Conservation (phyloP, 1,140 invertebrate genomes). For the Neodiprion virginianus region DNA sequence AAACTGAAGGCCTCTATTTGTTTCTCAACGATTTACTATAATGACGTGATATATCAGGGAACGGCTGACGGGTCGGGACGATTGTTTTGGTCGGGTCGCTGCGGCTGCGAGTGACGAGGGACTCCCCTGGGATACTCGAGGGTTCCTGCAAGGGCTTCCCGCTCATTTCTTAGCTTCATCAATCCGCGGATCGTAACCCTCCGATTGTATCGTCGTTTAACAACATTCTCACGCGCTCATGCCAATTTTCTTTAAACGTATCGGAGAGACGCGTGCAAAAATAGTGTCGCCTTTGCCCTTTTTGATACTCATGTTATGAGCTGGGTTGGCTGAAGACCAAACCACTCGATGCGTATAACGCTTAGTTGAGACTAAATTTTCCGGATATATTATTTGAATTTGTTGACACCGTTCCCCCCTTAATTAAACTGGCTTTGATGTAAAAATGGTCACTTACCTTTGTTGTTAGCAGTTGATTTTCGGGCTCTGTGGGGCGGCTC, state of each 20-base stretch:
- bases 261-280: not conserved
- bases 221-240: not conserved
- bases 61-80: slow-evolving; percentile 10
- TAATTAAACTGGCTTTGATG: no score
- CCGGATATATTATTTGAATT: no score
- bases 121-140: not conserved
- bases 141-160: not conserved
- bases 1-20: slow-evolving; percentile 8
- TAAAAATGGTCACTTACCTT: no score
- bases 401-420: no score
- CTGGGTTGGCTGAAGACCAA: no score
- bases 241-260: not conserved
- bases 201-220: not conserved
- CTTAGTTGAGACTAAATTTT: no score
- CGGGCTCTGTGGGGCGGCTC: no score
- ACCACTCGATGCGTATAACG: no score
- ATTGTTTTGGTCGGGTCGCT: slow-evolving; percentile 13
- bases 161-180: slow-evolving; percentile 6
- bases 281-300: not conserved
- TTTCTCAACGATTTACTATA: slow-evolving; percentile 16
- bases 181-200: not conserved
- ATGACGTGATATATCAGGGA: slow-evolving; percentile 15
- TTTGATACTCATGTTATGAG: not conserved
- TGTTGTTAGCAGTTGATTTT: no score
- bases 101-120: slow-evolving; percentile 11